Evolutionary conservation across 2,888 invertebrate genomes (phyloP), one percentile per base, ranked within the genome.

Genomic region (Panzeria rudis): DNA sequence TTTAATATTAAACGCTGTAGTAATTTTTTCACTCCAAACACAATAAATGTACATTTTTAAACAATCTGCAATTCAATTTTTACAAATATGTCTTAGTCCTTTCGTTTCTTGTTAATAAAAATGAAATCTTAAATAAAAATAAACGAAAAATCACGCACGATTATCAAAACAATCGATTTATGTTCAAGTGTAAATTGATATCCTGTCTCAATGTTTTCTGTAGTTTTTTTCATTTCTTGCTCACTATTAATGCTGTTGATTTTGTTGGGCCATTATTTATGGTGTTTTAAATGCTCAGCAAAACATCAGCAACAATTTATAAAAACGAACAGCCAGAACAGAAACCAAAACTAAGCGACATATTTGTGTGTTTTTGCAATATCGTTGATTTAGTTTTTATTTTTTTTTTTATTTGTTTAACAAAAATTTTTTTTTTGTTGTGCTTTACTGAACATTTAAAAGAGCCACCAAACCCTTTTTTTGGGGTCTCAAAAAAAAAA

Each of bases 111-210:
- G 7, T 62, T 25, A 13, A 47, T 32, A 17, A 5, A 44, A 64
- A 7, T n/a, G n/a, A 25, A 52, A 20, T 29, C 9, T 9, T 9
- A 32, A 38, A 76, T 9, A 47, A n/a, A 79, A 61, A 41, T n/a
- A 41, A 79, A 44, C 32, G 56, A 61, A 72, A 81, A 83, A 73
- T 77, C 83, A 86, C 83, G 80, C 86, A 84, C 86, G 86, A 84
- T 84, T 86, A 86, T 84, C 86, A 73, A 83, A 83, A 83, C 86
- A 79, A 86, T 86, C 86, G 86, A 86, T 86, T 84, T 84, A 83
- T 84, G 86, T 79, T 83, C 59, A 77, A 80, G 86, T 86, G 86
- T 86, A 86, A 86, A 86, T 86, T 86, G 86, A 86, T 86, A 86
- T 81, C 76, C 73, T 72, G 64, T 62, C 54, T 56, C 69, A 73